Conservation (phyloP, 1,140 invertebrate genomes). For the Lasaia peninsularis region DNA sequence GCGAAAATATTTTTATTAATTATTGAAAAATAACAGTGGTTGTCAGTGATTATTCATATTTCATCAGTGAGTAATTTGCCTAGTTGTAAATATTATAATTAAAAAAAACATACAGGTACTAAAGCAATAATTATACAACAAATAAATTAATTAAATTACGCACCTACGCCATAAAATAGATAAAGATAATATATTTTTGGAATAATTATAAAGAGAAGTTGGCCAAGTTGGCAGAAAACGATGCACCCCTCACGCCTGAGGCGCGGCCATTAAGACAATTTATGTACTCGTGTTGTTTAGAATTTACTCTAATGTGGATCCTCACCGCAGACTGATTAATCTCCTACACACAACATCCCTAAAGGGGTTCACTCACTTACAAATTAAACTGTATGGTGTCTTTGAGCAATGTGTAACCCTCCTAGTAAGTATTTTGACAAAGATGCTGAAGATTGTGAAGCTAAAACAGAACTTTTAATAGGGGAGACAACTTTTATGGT, state of each 20-base stretch:
- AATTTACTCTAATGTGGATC: slow-evolving; percentile 60
- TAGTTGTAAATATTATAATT: no score
- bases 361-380: slow-evolving; percentile 23
- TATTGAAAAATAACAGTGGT: no score
- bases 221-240: slow-evolving; percentile 3
- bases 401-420: background rate
- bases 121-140: no score
- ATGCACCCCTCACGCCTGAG: slow-evolving; percentile 4
- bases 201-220: background rate
- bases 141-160: no score
- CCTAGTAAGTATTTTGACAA: background rate
- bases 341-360: slow-evolving; percentile 26
- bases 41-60: no score
- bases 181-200: no score
- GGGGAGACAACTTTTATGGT: no score
- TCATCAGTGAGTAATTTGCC: no score
- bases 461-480: background rate
- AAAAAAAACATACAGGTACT: no score
- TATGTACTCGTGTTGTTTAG: slow-evolving; percentile 58
- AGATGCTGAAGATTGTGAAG: background rate
- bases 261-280: slow-evolving; percentile 55
- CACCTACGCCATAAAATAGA: no score
- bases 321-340: slow-evolving; percentile 53
- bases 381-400: slow-evolving; percentile 13
- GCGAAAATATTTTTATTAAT: no score